These are phyloP conservation scores for Capreolus pygargus DNA, from an alignment of 2,113 vertebrate genomes.

Conservation along the genomic window DNA sequence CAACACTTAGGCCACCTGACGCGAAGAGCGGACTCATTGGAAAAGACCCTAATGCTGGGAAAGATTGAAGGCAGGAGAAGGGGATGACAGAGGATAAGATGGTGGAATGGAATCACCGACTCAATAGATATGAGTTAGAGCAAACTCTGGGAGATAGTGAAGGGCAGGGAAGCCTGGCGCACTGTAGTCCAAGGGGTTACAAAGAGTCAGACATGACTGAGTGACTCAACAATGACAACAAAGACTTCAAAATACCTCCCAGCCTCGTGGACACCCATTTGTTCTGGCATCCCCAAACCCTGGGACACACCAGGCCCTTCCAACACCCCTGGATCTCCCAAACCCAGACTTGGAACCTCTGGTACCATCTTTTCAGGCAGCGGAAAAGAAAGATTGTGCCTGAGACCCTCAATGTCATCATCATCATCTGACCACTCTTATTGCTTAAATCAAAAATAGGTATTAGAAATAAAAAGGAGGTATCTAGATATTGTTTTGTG, in stretches of 20 bases:
- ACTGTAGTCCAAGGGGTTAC: neutral
- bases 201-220: neutral
- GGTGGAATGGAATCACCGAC: neutral
- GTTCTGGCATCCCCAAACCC: neutral
- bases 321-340: neutral
- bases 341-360: neutral
- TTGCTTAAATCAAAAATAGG: neutral
- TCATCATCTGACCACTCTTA: neutral
- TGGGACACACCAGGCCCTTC: neutral
- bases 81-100: neutral
- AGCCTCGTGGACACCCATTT: neutral
- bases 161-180: neutral
- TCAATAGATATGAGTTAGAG: neutral
- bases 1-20: neutral
- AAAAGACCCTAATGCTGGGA: neutral
- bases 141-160: neutral
- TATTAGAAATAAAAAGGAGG: constrained; percentile 1
- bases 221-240: fast-evolving
- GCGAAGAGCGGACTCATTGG: neutral
- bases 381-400: neutral
- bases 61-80: neutral
- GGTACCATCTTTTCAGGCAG: neutral
- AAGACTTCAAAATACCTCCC: neutral
- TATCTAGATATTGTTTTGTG: neutral
- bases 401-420: neutral